phyloP scores from a whole-genome alignment of 2,113 vertebrate species.

The Mesoclemmys tuberculata region DNA sequence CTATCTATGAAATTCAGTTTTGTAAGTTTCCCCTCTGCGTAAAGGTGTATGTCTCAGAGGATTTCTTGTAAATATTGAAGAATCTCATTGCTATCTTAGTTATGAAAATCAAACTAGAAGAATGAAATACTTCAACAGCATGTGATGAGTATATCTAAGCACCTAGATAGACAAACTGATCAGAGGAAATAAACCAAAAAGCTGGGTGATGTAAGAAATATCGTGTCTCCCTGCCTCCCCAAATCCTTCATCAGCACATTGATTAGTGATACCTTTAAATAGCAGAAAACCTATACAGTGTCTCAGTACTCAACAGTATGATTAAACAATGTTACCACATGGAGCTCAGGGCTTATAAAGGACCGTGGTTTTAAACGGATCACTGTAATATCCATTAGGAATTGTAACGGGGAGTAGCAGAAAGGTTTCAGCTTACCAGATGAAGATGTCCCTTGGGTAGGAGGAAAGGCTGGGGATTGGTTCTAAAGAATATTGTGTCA shows the following conservation, averaged over 20 bases:
- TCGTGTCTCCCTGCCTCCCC: not conserved
- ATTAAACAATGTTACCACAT: not conserved
- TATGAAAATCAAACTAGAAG: not conserved
- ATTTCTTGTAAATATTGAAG: not conserved
- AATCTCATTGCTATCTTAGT: not conserved
- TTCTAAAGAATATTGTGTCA: not conserved
- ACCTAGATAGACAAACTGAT: not conserved
- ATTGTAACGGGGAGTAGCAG: rapidly evolving
- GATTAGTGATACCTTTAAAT: not conserved
- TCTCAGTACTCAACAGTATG: not conserved
- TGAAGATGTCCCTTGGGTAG: not conserved
- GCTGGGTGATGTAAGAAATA: not conserved
- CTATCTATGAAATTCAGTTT: not conserved
- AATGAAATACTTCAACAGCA: not conserved
- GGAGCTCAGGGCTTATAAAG: not conserved
- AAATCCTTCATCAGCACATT: not conserved
- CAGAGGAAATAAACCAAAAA: not conserved
- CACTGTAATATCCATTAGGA: not conserved
- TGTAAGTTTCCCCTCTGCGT: not conserved
- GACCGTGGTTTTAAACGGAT: not conserved
- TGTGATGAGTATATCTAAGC: not conserved
- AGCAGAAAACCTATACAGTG: not conserved
- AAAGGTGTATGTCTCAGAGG: not conserved
- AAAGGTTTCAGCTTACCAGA: not conserved
- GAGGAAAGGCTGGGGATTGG: not conserved